A percentile compares a stretch with the other conserved stretches of the same genome.
Evolutionary conservation across 2,888 invertebrate genomes (phyloP).

Genomic region (Zygothrica quintamaculata): DNA sequence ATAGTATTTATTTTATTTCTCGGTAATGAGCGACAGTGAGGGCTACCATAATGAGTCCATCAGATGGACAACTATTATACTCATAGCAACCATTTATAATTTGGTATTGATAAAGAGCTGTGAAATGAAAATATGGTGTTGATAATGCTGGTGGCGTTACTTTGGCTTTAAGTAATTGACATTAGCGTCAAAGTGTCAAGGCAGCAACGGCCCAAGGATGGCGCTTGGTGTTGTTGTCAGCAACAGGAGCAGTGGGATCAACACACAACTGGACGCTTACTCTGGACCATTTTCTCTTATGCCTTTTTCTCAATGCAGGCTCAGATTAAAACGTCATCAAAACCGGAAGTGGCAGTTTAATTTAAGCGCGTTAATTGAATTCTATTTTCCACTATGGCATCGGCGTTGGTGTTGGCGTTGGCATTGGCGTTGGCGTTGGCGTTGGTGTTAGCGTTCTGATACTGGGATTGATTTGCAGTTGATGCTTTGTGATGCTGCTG

Average conservation of each 20-base stretch:
- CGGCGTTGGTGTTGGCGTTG: constrained; percentile 10
- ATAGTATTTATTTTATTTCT: constrained; percentile 42
- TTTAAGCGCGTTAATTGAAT: constrained; percentile 82
- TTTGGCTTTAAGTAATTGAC: constrained; percentile 39
- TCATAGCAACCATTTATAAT: constrained; percentile 39
- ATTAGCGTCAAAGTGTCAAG: constrained; percentile 23
- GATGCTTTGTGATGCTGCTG: constrained; percentile 46
- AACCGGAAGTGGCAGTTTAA: constrained; percentile 83
- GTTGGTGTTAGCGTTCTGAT: constrained; percentile 39
- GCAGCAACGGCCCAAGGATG: constrained; percentile 34
- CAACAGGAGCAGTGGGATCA: constrained; percentile 32
- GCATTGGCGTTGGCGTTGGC: no score
- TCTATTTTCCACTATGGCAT: constrained; percentile 67
- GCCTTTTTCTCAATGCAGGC: constrained; percentile 31
- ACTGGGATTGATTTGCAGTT: constrained; percentile 71
- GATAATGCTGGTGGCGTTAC: constrained; percentile 13
- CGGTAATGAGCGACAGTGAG: constrained; percentile 8
- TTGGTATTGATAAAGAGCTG: constrained; percentile 54
- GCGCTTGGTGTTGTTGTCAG: constrained; percentile 46
- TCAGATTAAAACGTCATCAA: constrained; percentile 81
- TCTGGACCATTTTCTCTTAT: constrained; percentile 47
- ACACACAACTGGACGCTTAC: constrained; percentile 11
- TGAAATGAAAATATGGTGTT: constrained; percentile 25
- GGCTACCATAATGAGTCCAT: constrained; percentile 35
- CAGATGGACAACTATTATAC: constrained; percentile 34